Evolutionary conservation across 1,140 invertebrate genomes (phyloP).

Genomic region (Zaprionus ornatus): DNA sequence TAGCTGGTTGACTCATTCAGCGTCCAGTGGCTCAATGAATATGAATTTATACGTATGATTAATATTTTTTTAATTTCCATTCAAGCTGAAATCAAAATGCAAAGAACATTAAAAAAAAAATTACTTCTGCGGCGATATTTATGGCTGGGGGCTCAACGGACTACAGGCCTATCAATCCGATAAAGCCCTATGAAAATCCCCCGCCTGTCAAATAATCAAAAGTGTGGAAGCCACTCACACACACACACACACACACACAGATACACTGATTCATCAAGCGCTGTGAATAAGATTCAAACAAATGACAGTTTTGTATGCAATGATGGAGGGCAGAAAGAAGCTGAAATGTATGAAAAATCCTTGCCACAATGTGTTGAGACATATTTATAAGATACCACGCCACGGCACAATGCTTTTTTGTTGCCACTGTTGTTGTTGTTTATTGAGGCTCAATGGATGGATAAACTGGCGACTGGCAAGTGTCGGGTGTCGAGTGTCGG

Average conservation of each 20-base stretch:
- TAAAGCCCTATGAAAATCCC: conserved; percentile 42
- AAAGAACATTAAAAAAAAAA: conserved; percentile 11
- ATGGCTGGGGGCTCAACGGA: conserved; percentile 17
- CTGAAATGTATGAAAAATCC: conserved; percentile 44
- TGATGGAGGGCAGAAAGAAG: conserved; percentile 38
- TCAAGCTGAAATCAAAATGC: not conserved
- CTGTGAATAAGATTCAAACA: conserved; percentile 33
- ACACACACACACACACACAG: not conserved
- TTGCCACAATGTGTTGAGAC: conserved; percentile 42
- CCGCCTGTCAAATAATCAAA: conserved; percentile 49
- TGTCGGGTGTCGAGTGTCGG: not conserved
- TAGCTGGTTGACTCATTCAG: conserved; percentile 16
- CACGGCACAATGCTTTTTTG: conserved; percentile 38
- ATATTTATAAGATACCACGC: conserved; percentile 48
- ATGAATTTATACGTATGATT: not conserved
- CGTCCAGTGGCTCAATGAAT: not conserved
- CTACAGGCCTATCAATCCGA: conserved; percentile 27
- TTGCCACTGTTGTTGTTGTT: conserved; percentile 18
- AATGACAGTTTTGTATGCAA: conserved; percentile 46
- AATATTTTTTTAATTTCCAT: conserved; percentile 12
- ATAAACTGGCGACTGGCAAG: conserved; percentile 37
- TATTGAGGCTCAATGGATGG: conserved; percentile 36
- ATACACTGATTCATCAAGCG: conserved; percentile 10
- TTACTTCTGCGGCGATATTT: conserved; percentile 13
- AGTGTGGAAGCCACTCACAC: conserved; percentile 34